Percentiles rank a stretch among this genome's conserved stretches.
phyloP scores from a whole-genome alignment of 64 coral and sea anemone species.

The Acropora tenuis region DNA sequence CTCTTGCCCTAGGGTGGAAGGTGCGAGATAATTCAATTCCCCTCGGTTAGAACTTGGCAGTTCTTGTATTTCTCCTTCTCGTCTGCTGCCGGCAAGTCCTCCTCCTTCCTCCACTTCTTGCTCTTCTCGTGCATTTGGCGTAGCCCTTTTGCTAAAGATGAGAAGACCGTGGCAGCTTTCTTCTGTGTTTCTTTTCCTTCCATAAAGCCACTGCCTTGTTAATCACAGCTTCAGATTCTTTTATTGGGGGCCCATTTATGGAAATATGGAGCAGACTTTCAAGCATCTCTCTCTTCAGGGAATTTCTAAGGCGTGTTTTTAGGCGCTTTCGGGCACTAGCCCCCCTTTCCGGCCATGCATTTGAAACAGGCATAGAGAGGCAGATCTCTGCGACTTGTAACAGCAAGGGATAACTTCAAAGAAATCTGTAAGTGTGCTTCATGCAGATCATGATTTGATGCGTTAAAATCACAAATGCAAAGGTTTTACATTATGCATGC shows the following conservation, averaged over 20 bases:
- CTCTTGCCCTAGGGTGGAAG: slow-evolving; percentile 31
- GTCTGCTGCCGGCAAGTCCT: slow-evolving; percentile 1
- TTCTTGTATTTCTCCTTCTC: slow-evolving; percentile 11
- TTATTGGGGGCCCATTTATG: slow-evolving; percentile 67
- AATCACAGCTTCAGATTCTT: slow-evolving; percentile 65
- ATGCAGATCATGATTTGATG: too few relatives aligned
- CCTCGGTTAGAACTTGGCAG: slow-evolving; percentile 36
- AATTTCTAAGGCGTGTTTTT: slow-evolving; percentile 57
- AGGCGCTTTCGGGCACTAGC: slow-evolving; percentile 59
- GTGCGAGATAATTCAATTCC: not conserved
- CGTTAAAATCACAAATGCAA: too few relatives aligned
- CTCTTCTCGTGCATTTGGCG: slow-evolving; percentile 11
- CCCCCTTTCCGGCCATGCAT: slow-evolving; percentile 64
- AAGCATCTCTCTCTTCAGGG: slow-evolving; percentile 60
- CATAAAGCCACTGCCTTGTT: slow-evolving; percentile 62
- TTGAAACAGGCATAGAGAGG: slow-evolving; percentile 72
- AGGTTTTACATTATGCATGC: too few relatives aligned
- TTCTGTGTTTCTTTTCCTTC: slow-evolving; percentile 60
- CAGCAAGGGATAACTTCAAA: slow-evolving; percentile 67
- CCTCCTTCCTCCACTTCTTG: slow-evolving; percentile 18
- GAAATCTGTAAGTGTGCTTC: too few relatives aligned
- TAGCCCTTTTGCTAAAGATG: not conserved
- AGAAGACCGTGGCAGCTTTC: slow-evolving; percentile 12
- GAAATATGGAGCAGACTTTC: slow-evolving; percentile 62
- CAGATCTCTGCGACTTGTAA: slow-evolving; percentile 66